phyloP scores from a whole-genome alignment of 2,797 vertebrate genomes.

The Argya squamiceps region DNA sequence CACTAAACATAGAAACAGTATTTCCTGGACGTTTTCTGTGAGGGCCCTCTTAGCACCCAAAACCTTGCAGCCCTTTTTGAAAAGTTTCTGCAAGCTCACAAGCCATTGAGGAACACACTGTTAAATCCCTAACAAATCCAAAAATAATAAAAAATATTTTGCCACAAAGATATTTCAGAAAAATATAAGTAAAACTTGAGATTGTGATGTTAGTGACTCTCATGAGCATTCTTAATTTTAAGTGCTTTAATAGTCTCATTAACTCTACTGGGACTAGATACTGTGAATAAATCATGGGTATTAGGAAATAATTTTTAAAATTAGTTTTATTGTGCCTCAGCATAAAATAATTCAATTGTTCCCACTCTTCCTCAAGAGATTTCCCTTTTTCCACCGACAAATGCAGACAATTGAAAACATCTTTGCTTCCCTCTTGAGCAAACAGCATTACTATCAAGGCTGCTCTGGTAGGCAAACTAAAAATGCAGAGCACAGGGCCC shows the following conservation, averaged over 20 bases:
- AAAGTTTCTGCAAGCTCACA: background rate
- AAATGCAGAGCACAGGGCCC: background rate
- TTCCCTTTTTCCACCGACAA: background rate
- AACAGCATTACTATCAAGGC: background rate
- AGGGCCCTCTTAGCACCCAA: background rate
- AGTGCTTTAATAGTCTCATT: background rate
- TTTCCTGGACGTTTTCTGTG: background rate
- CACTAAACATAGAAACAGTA: background rate
- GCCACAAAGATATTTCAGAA: background rate
- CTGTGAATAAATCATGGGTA: constrained; percentile 14
- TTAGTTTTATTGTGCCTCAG: background rate
- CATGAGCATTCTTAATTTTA: background rate
- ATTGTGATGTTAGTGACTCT: background rate
- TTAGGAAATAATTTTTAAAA: background rate
- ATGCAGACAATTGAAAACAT: background rate
- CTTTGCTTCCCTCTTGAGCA: background rate
- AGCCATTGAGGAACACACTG: background rate
- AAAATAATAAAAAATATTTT: background rate
- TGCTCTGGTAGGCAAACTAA: background rate
- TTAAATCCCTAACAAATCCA: background rate
- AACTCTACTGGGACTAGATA: background rate
- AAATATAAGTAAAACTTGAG: background rate
- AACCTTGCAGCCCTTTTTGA: background rate
- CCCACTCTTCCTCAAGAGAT: background rate
- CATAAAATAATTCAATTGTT: constrained; percentile 37